phyloP scores from a whole-genome alignment of 2,113 vertebrate genomes.

The Amphiprion percula region DNA sequence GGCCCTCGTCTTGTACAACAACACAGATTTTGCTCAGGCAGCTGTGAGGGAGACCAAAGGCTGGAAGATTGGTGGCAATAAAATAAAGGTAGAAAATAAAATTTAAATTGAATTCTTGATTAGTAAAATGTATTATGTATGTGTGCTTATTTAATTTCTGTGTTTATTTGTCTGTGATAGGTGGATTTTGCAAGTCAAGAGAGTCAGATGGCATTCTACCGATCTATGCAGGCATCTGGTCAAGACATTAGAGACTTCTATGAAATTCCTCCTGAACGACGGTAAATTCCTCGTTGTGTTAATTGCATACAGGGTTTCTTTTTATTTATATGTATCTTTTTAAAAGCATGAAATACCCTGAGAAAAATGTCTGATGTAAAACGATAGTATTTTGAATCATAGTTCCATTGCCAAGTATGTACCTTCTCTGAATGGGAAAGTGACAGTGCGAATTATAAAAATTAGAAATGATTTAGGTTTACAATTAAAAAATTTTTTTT shows the following conservation, averaged over 20 bases:
- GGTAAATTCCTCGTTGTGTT: constrained; percentile 77
- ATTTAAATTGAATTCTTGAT: not conserved
- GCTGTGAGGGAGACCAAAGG: constrained; percentile 99
- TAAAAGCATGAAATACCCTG: not conserved
- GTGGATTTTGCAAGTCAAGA: constrained; percentile 99
- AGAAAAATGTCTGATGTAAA: not conserved
- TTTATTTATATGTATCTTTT: not conserved
- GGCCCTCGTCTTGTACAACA: constrained; percentile 98
- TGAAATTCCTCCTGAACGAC: constrained; percentile 93
- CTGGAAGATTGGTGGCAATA: constrained; percentile 98
- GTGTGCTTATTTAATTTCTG: not conserved
- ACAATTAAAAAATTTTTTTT: not conserved
- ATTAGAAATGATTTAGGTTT: not conserved
- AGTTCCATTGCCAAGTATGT: not conserved
- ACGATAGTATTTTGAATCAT: not conserved
- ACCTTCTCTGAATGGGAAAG: not conserved
- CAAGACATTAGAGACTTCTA: constrained; percentile 99
- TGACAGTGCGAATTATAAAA: not conserved
- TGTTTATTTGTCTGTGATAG: constrained; percentile 66
- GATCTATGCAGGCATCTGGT: constrained; percentile 97
- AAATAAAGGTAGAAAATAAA: constrained; percentile 92
- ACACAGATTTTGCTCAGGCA: constrained; percentile 98
- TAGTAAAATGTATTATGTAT: not conserved
- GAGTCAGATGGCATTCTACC: constrained; percentile 97
- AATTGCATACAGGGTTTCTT: not conserved